A percentile compares a stretch with the other conserved stretches of the same genome.
Conservation (phyloP, 2,797 vertebrate species). For the Avahi laniger region DNA sequence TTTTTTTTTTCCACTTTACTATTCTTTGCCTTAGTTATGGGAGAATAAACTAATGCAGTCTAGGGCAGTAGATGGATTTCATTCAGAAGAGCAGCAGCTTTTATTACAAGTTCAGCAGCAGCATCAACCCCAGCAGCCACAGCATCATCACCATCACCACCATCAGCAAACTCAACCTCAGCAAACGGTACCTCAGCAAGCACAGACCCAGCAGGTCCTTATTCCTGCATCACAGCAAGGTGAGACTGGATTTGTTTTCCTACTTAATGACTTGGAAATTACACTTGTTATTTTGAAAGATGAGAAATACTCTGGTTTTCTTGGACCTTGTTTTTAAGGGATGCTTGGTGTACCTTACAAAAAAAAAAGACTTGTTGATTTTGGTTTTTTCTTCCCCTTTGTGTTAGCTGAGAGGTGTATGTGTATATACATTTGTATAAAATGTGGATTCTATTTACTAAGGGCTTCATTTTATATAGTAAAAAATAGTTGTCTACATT, state of each 20-base stretch:
- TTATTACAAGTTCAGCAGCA: slow-evolving; percentile 91
- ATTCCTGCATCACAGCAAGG: slow-evolving; percentile 94
- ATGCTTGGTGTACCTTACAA: not conserved
- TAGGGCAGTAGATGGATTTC: slow-evolving; percentile 98
- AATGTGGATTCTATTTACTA: not conserved
- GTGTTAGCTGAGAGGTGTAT: not conserved
- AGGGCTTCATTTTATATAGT: not conserved
- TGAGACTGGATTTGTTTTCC: slow-evolving; percentile 72
- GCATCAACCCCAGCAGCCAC: slow-evolving; percentile 87
- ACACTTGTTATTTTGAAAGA: not conserved
- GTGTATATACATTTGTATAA: not conserved
- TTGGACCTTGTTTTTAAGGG: slow-evolving; percentile 34
- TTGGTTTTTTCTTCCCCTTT: not conserved
- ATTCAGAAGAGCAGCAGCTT: slow-evolving; percentile 96
- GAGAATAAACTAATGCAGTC: slow-evolving; percentile 98
- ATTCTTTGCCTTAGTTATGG: slow-evolving; percentile 91
- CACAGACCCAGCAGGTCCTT: slow-evolving; percentile 92
- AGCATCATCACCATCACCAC: slow-evolving; percentile 90
- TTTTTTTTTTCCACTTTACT: slow-evolving; percentile 41
- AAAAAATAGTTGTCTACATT: not conserved
- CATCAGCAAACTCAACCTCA: slow-evolving; percentile 88
- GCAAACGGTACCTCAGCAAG: slow-evolving; percentile 87
- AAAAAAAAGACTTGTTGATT: not conserved
- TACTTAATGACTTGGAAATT: not conserved
- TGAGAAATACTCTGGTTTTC: not conserved